These are phyloP conservation scores for Cosmia trapezina DNA, from an alignment of 2,888 invertebrate genomes.

Conservation along the genomic window DNA sequence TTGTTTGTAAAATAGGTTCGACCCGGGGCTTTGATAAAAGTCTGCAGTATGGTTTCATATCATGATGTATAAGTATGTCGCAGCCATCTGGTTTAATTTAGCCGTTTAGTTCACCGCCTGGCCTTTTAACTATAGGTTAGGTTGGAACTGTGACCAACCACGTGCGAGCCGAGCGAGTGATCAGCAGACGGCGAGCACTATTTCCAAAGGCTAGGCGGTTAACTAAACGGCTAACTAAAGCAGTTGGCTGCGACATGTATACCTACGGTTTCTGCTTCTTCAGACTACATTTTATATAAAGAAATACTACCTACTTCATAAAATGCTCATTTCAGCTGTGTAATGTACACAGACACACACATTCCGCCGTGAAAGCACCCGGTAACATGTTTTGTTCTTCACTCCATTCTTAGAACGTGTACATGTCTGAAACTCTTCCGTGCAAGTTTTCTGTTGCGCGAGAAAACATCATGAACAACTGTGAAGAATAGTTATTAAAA, in stretches of 20 bases:
- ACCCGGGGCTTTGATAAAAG: neutral
- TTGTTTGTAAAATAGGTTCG: neutral
- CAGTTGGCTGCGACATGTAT: too few species aligned
- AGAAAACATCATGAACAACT: slow-evolving; percentile 47
- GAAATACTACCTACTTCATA: slow-evolving; percentile 25
- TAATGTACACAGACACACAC: slow-evolving; percentile 34
- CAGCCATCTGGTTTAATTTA: too few species aligned
- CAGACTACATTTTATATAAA: slow-evolving; percentile 37
- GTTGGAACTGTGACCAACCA: too few species aligned
- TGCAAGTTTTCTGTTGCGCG: slow-evolving; percentile 40
- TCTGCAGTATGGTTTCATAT: neutral
- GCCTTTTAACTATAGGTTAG: too few species aligned
- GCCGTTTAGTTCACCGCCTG: too few species aligned
- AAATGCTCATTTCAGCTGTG: slow-evolving; percentile 38
- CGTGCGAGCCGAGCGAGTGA: too few species aligned
- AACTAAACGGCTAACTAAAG: too few species aligned
- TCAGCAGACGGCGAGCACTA: too few species aligned
- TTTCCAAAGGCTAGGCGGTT: too few species aligned
- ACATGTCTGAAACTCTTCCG: slow-evolving; percentile 54
- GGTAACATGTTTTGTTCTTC: slow-evolving; percentile 61
- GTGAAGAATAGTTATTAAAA: slow-evolving; percentile 39
- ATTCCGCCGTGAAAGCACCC: slow-evolving; percentile 43
- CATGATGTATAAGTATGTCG: neutral
- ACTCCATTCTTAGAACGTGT: slow-evolving; percentile 43
- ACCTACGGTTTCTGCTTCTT: neutral